phyloP scores from a whole-genome alignment of 2,113 vertebrate genomes.

The Cettia cetti region DNA sequence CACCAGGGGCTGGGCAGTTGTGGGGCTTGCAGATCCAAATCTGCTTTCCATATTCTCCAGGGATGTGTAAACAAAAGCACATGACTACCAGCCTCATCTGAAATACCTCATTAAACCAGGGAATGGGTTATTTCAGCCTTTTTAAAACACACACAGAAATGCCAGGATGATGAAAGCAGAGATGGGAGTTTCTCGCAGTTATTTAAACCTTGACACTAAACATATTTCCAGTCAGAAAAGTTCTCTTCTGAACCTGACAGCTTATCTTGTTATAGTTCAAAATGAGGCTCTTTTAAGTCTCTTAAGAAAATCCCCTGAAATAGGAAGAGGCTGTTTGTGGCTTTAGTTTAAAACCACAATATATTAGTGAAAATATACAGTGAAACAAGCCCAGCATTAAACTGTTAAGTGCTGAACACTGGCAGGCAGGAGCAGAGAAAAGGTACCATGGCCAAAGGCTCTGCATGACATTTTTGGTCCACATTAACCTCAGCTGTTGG shows the following conservation, averaged over 20 bases:
- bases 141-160: conserved; percentile 15
- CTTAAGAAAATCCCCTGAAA: conserved; percentile 6
- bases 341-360: conserved; percentile 45
- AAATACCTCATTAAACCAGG: conserved; percentile 54
- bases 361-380: conserved; percentile 26
- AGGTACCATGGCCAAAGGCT: neutral
- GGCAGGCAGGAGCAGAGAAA: neutral
- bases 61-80: conserved; percentile 33
- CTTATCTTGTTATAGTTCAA: conserved; percentile 52
- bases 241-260: conserved; percentile 44
- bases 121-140: conserved; percentile 11
- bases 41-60: neutral
- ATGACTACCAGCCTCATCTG: conserved; percentile 9
- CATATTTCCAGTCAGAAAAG: conserved; percentile 24
- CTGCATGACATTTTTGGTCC: neutral
- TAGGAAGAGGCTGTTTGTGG: conserved; percentile 38
- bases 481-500: neutral
- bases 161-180: conserved; percentile 37
- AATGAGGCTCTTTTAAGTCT: conserved; percentile 41
- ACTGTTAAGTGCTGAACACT: neutral
- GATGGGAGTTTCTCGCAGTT: conserved; percentile 38
- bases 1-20: neutral
- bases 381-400: neutral
- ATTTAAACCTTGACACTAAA: conserved; percentile 38
- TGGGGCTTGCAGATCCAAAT: neutral